Conservation (phyloP, 2,888 invertebrate genomes). For the Eledona agricola region DNA sequence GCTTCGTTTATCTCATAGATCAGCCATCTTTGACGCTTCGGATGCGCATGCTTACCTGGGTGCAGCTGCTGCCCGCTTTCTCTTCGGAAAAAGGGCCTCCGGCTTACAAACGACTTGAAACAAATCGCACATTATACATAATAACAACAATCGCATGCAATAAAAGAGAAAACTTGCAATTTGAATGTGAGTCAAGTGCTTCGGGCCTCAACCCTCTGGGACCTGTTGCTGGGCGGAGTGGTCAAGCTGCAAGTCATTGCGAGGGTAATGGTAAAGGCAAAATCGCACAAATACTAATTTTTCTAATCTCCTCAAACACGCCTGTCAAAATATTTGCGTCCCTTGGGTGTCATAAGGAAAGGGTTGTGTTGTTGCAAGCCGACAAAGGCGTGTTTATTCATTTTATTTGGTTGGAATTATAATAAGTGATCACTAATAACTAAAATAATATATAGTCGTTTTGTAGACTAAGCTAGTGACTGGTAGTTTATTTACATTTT, state of each 20-base stretch:
- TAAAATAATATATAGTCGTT: background rate
- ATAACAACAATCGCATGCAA: too few species aligned
- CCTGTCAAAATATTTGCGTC: constrained; percentile 48
- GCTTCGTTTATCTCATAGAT: constrained; percentile 27
- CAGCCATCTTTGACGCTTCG: constrained; percentile 46
- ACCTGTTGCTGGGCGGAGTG: background rate
- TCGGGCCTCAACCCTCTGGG: background rate
- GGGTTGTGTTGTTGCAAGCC: constrained; percentile 6
- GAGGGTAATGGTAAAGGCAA: background rate
- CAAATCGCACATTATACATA: too few species aligned
- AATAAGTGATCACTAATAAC: background rate
- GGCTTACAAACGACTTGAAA: too few species aligned
- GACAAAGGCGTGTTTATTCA: background rate
- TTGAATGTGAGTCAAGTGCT: constrained; percentile 1
- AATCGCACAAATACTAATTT: constrained; percentile 11
- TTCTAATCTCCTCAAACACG: constrained; percentile 42
- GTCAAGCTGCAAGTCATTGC: background rate
- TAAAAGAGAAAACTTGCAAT: constrained; percentile 16
- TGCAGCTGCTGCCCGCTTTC: constrained; percentile 48
- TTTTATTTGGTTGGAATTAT: background rate
- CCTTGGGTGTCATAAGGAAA: constrained; percentile 12
- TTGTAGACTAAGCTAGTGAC: constrained; percentile 6
- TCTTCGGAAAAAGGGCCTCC: constrained; percentile 41
- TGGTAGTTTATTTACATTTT: constrained; percentile 42
- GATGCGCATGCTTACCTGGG: constrained; percentile 44